A percentile compares a stretch with the other conserved stretches of the same genome.
Evolutionary conservation across 2,113 vertebrate species (phyloP).

Genomic region (Phalacrocorax pelagicus): DNA sequence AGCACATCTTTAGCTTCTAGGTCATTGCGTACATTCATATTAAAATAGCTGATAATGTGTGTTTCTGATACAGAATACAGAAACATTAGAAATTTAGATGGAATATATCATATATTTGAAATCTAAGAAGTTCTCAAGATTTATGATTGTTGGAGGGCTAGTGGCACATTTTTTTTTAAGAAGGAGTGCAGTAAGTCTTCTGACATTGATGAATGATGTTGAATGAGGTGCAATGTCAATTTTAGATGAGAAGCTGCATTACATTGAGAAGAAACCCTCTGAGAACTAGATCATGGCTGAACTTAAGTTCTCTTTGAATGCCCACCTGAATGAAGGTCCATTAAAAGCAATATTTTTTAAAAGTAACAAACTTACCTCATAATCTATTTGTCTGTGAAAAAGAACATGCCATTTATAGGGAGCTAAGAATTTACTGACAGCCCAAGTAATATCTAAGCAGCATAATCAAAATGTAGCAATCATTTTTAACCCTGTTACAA

Average conservation of each 20-base stretch:
- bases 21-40: neutral
- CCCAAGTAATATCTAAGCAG: neutral
- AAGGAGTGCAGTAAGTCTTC: neutral
- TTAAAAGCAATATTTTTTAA: neutral
- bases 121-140: neutral
- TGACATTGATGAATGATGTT: neutral
- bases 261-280: neutral
- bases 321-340: neutral
- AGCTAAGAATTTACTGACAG: neutral
- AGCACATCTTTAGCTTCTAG: neutral
- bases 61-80: neutral
- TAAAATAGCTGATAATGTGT: neutral
- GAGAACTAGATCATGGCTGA: neutral
- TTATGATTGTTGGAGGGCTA: neutral
- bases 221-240: neutral
- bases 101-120: neutral
- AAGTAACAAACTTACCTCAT: neutral
- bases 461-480: neutral
- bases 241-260: neutral
- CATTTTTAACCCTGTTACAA: neutral
- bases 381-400: neutral
- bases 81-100: neutral
- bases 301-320: neutral
- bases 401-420: accelerated
- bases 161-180: neutral